These are phyloP conservation scores for Macropus fuliginosus DNA, from an alignment of 2,797 vertebrate species.

Conservation along the genomic window DNA sequence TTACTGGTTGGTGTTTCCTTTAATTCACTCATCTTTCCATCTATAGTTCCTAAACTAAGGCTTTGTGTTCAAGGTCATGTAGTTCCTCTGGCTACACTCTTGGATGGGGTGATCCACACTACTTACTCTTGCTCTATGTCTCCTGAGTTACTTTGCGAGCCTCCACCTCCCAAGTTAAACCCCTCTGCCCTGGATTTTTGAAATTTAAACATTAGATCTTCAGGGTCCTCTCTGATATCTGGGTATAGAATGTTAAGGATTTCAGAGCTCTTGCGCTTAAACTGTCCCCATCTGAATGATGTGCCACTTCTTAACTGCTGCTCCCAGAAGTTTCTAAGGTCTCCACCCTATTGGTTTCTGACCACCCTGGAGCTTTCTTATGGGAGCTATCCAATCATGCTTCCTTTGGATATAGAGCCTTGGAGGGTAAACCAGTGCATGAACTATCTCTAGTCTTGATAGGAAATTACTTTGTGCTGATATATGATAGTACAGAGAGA, in stretches of 20 bases:
- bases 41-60: not conserved
- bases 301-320: not conserved
- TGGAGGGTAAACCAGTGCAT: not conserved
- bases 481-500: no score
- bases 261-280: not conserved
- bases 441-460: not conserved
- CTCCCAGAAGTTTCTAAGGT: not conserved
- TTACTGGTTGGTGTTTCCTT: not conserved
- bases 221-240: not conserved
- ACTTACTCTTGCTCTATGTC: not conserved
- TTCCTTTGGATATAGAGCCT: not conserved
- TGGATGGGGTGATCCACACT: not conserved
- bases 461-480: not conserved
- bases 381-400: not conserved
- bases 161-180: not conserved
- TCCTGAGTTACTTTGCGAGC: not conserved
- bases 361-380: not conserved
- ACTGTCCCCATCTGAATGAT: not conserved
- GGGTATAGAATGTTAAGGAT: not conserved
- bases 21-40: not conserved
- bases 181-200: not conserved
- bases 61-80: not conserved
- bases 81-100: not conserved
- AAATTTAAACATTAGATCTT: not conserved
- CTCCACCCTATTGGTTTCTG: not conserved